Evolutionary conservation across 2,797 vertebrate genomes (phyloP).

Genomic region (Leptoclinus maculatus): DNA sequence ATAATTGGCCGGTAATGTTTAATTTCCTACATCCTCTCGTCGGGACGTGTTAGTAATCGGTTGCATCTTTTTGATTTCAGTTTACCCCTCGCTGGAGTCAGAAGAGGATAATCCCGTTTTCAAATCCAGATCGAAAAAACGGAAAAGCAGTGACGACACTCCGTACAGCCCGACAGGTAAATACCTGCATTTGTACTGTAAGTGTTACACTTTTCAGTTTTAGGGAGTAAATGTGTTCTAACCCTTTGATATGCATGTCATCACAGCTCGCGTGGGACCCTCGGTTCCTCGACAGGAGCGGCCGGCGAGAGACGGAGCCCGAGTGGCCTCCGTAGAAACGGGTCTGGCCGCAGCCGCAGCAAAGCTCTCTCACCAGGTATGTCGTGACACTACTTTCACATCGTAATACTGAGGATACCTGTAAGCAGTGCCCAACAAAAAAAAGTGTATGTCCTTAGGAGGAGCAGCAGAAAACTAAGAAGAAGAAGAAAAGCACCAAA

Average conservation of each 20-base stretch:
- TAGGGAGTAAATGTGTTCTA: not conserved
- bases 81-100: slow-evolving; percentile 98
- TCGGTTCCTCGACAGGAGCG: slow-evolving; percentile 95
- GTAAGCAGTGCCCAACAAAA: not conserved
- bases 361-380: slow-evolving; percentile 97
- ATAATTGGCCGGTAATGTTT: slow-evolving; percentile 1
- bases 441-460: slow-evolving; percentile 70
- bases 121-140: slow-evolving; percentile 98
- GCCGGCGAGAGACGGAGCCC: slow-evolving; percentile 94
- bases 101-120: slow-evolving; percentile 99
- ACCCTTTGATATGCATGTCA: not conserved
- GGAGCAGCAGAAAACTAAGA: slow-evolving; percentile 97
- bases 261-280: slow-evolving; percentile 93
- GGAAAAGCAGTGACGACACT: slow-evolving; percentile 97
- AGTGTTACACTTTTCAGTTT: too few relatives aligned
- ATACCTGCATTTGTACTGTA: not conserved
- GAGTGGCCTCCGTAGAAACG: slow-evolving; percentile 97
- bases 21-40: slow-evolving; percentile 1
- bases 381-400: not conserved
- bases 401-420: rapidly evolving
- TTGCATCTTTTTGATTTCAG: slow-evolving; percentile 57
- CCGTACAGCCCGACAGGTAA: slow-evolving; percentile 98
- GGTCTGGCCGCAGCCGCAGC: slow-evolving; percentile 95
- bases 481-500: slow-evolving; percentile 96
- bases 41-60: slow-evolving; percentile 14